A percentile compares a stretch with the other conserved stretches of the same genome.
phyloP scores from a whole-genome alignment of 2,113 vertebrate genomes.

The Bujurquina vittata region DNA sequence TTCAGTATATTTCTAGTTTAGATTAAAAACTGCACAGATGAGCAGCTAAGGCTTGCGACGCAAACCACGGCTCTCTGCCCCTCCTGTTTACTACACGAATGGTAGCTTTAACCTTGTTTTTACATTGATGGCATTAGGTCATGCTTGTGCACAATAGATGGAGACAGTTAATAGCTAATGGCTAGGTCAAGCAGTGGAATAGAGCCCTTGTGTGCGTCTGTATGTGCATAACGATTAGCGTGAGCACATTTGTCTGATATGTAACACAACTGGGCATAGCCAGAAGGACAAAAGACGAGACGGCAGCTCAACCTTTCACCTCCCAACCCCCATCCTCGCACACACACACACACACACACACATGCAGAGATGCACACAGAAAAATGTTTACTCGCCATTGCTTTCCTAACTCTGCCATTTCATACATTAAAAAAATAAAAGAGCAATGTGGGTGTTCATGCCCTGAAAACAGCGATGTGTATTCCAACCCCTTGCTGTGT shows the following conservation, averaged over 20 bases:
- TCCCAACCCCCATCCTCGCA: slow-evolving; percentile 35
- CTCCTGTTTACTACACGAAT: not conserved
- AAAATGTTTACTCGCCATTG: slow-evolving; percentile 23
- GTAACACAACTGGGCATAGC: slow-evolving; percentile 51
- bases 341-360: not conserved
- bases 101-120: slow-evolving; percentile 37
- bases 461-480: slow-evolving; percentile 12
- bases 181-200: slow-evolving; percentile 49
- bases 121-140: slow-evolving; percentile 32
- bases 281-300: slow-evolving; percentile 67
- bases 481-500: slow-evolving; percentile 20
- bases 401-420: slow-evolving; percentile 14
- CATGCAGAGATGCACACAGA: not conserved
- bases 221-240: slow-evolving; percentile 27
- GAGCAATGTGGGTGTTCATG: slow-evolving; percentile 35
- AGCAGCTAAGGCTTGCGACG: not conserved
- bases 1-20: slow-evolving; percentile 26
- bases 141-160: slow-evolving; percentile 36
- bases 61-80: slow-evolving; percentile 12
- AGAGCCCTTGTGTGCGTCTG: not conserved
- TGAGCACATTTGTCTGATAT: slow-evolving; percentile 50
- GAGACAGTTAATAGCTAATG: slow-evolving; percentile 58
- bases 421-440: not conserved
- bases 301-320: slow-evolving; percentile 59
- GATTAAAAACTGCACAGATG: slow-evolving; percentile 12